phyloP scores from a whole-genome alignment of 2,113 vertebrate genomes.

The Odocoileus hemionus region DNA sequence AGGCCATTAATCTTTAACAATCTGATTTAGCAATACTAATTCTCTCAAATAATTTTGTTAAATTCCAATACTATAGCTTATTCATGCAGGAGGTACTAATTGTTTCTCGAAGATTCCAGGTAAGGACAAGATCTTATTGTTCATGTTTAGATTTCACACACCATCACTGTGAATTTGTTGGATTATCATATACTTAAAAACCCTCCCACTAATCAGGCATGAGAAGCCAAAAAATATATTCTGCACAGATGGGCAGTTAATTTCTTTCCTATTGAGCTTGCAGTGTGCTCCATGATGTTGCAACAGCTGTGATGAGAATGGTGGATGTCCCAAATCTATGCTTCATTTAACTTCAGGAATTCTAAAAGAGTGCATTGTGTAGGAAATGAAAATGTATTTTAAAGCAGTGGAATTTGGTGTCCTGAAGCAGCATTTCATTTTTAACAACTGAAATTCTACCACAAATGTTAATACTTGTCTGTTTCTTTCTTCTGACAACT shows the following conservation, averaged over 20 bases:
- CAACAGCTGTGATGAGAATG: constrained; percentile 74
- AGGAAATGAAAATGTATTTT: constrained; percentile 55
- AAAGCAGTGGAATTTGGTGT: constrained; percentile 19
- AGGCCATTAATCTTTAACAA: neutral
- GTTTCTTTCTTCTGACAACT: constrained; percentile 17
- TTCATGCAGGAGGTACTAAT: neutral
- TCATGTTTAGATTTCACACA: constrained; percentile 35
- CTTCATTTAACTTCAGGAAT: constrained; percentile 74
- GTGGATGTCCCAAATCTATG: constrained; percentile 65
- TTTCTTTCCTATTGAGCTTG: constrained; percentile 67
- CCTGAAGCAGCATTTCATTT: constrained; percentile 55
- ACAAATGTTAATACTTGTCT: neutral
- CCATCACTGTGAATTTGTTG: constrained; percentile 34
- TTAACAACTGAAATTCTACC: constrained; percentile 30
- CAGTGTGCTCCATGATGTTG: constrained; percentile 56
- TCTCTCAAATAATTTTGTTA: neutral
- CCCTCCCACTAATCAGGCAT: constrained; percentile 58
- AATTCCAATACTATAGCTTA: neutral
- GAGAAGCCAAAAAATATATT: constrained; percentile 56
- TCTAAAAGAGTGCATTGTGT: constrained; percentile 46
- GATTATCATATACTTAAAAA: constrained; percentile 51
- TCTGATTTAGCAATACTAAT: neutral
- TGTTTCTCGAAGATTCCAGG: neutral
- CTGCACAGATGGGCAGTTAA: constrained; percentile 70
- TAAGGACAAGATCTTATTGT: neutral